Evolutionary conservation across 2,888 invertebrate genomes (phyloP).

Genomic region (Drosophila fungiperda): DNA sequence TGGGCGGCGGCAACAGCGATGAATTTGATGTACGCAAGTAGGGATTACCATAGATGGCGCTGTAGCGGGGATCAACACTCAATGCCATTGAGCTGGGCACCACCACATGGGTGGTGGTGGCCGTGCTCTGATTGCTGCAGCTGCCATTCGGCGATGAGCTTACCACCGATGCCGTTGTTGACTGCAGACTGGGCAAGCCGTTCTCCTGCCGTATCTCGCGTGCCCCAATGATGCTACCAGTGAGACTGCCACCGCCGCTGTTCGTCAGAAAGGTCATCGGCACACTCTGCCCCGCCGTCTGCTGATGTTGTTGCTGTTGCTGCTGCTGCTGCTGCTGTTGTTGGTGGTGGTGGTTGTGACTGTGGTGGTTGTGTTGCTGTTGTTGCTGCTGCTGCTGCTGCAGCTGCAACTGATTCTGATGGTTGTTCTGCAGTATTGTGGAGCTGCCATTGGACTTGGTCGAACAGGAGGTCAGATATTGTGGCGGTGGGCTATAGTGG

Average conservation of each 20-base stretch:
- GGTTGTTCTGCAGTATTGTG: constrained; percentile 82
- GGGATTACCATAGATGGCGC: constrained; percentile 95
- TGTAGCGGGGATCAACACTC: constrained; percentile 92
- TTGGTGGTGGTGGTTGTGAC: constrained; percentile 57
- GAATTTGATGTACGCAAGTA: constrained; percentile 90
- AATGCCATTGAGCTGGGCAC: constrained; percentile 77
- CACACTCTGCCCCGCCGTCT: constrained; percentile 68
- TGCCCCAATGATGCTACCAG: constrained; percentile 84
- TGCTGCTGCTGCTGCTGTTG: constrained; percentile 80
- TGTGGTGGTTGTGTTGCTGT: constrained; percentile 55
- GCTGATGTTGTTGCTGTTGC: constrained; percentile 59
- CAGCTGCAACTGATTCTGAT: constrained; percentile 82
- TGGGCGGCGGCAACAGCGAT: constrained; percentile 87
- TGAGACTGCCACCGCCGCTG: constrained; percentile 82
- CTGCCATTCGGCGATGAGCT: constrained; percentile 85
- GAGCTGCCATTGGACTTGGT: constrained; percentile 84
- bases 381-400: constrained; percentile 78
- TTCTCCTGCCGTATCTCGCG: constrained; percentile 85
- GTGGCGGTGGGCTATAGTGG: constrained; percentile 93
- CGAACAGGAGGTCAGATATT: constrained; percentile 84
- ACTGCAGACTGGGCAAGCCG: constrained; percentile 84
- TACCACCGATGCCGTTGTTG: constrained; percentile 84
- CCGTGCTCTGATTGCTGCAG: constrained; percentile 84
- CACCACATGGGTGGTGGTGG: constrained; percentile 82
- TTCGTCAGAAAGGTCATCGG: constrained; percentile 84